Conservation (phyloP, 1,140 invertebrate genomes). For the Trachymyrmex cornetzi region DNA sequence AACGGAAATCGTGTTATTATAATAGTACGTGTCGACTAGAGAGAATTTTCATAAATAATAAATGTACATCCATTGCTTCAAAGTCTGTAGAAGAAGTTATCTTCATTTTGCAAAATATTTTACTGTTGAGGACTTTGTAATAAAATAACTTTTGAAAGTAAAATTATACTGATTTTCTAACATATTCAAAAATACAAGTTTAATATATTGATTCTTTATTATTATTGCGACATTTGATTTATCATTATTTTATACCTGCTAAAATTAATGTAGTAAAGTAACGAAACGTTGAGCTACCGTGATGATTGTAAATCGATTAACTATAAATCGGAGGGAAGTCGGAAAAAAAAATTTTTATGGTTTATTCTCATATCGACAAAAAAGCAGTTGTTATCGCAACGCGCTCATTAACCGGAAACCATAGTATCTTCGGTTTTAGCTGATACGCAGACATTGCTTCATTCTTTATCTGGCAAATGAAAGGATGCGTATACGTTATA, state of each 20-base stretch:
- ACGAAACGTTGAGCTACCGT: background rate
- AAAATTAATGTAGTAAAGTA: background rate
- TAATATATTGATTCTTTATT: background rate
- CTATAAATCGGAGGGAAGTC: background rate
- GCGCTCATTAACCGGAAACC: slow-evolving; percentile 82
- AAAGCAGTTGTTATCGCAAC: slow-evolving; percentile 79
- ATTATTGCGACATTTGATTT: background rate
- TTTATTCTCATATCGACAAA: slow-evolving; percentile 45
- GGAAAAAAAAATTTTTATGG: background rate
- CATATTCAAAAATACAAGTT: background rate
- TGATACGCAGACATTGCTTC: slow-evolving; percentile 56
- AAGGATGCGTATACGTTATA: slow-evolving; percentile 66
- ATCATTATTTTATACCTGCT: background rate
- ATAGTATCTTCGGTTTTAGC: slow-evolving; percentile 81
- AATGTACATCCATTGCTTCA: background rate
- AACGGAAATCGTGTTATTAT: background rate
- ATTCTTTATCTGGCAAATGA: slow-evolving; percentile 68
- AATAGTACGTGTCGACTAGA: too few species aligned
- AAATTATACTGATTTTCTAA: background rate
- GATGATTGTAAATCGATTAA: background rate
- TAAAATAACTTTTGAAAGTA: background rate
- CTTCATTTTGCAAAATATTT: background rate
- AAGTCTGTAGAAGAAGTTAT: background rate
- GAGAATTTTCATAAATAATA: background rate
- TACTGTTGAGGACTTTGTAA: background rate